phyloP scores from a whole-genome alignment of 2,888 invertebrate species.

The Cancer borealis region DNA sequence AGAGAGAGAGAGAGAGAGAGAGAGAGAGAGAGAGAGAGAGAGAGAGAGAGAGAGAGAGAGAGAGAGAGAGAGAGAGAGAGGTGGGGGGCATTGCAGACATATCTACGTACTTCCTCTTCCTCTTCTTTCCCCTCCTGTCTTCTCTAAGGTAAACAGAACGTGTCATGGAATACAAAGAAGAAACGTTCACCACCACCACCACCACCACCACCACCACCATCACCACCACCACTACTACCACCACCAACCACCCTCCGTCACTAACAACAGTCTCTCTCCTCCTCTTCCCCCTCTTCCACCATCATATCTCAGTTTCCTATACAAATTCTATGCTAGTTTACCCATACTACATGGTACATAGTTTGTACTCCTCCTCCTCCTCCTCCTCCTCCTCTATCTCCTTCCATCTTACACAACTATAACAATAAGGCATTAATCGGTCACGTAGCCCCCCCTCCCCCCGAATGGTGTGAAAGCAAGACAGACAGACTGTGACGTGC shows the following conservation, averaged over 20 bases:
- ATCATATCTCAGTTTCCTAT: too few species aligned
- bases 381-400: background rate
- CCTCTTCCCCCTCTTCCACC: background rate
- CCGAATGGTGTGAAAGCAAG: background rate
- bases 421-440: background rate
- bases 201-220: slow-evolving; percentile 4
- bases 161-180: background rate
- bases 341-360: too few species aligned
- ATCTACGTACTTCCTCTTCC: background rate
- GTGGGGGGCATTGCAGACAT: background rate
- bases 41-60: slow-evolving; percentile 18
- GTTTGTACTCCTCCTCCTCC: background rate
- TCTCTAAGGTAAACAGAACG: background rate
- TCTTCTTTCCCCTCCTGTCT: background rate
- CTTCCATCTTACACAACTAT: background rate
- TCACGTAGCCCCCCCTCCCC: background rate
- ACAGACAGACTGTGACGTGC: background rate
- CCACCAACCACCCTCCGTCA: background rate
- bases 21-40: slow-evolving; percentile 21
- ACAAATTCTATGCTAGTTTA: too few species aligned
- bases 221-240: background rate
- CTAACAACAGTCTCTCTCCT: background rate
- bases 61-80: background rate
- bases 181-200: background rate
- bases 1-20: background rate